Evolutionary conservation across 2,888 invertebrate species (phyloP).

Genomic region (Stratiomys singularior): DNA sequence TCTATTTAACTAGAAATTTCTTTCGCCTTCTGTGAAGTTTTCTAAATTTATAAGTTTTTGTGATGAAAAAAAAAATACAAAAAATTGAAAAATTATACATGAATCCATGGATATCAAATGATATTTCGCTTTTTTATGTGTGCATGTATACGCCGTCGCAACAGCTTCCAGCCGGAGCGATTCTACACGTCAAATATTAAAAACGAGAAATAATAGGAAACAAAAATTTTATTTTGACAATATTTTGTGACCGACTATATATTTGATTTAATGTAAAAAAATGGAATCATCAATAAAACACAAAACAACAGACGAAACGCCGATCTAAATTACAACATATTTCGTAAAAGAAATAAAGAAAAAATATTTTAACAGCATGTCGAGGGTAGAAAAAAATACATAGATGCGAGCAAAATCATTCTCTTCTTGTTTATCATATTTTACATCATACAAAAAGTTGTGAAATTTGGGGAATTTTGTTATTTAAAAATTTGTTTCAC

Average conservation of each 20-base stretch:
- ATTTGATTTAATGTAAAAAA: constrained; percentile 50
- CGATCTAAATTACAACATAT: constrained; percentile 46
- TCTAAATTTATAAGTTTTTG: no score
- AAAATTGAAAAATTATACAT: no score
- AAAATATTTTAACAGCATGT: constrained; percentile 33
- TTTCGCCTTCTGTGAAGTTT: no score
- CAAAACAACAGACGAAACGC: constrained; percentile 52
- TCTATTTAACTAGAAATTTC: no score
- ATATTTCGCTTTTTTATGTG: no score
- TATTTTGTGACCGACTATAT: constrained; percentile 51
- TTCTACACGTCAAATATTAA: neutral
- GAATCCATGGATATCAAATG: no score
- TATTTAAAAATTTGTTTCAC: constrained; percentile 44
- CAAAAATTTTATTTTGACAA: constrained; percentile 42
- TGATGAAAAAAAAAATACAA: no score
- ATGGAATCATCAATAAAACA: constrained; percentile 50
- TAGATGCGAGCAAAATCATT: constrained; percentile 41
- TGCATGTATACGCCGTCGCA: no score
- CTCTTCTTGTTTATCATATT: constrained; percentile 42
- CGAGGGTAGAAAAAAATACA: constrained; percentile 31
- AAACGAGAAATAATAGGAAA: constrained; percentile 18
- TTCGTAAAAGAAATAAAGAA: constrained; percentile 14
- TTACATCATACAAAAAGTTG: constrained; percentile 45
- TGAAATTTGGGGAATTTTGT: constrained; percentile 11
- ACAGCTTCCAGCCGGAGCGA: no score